Conservation (phyloP, 37 sponge, comb jelly and placozoan species). For the Diacarnus erythraeanus region DNA sequence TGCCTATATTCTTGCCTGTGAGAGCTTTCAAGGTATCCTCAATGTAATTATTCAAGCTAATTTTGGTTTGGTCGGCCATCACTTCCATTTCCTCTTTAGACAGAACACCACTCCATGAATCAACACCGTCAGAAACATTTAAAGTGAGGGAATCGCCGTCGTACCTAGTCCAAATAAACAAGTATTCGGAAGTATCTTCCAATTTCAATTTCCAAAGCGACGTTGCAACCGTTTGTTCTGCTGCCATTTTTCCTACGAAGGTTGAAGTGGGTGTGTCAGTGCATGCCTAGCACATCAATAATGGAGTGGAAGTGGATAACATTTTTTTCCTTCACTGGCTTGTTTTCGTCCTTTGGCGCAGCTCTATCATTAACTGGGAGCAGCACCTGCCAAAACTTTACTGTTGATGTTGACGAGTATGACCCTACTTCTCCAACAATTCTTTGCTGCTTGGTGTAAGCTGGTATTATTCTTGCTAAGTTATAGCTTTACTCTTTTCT, state of each 20-base stretch:
- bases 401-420: slow-evolving; percentile 35
- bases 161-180: slow-evolving; percentile 23
- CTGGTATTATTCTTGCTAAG: too few relatives aligned
- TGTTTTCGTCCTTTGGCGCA: not conserved
- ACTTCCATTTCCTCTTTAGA: not conserved
- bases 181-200: slow-evolving; percentile 19
- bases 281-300: too few relatives aligned
- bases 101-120: slow-evolving; percentile 40
- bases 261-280: too few relatives aligned
- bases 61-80: slow-evolving; percentile 22
- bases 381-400: slow-evolving; percentile 32
- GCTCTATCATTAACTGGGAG: slow-evolving; percentile 6
- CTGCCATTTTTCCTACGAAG: too few relatives aligned
- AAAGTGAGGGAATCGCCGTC: slow-evolving; percentile 17
- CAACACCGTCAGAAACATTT: slow-evolving; percentile 24
- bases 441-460: slow-evolving; percentile 78
- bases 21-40: slow-evolving; percentile 45
- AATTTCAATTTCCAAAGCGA: slow-evolving; percentile 16
- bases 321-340: not conserved
- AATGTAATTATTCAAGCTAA: slow-evolving; percentile 9
- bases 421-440: slow-evolving; percentile 40
- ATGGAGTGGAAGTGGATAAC: too few relatives aligned
- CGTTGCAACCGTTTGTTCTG: too few relatives aligned
- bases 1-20: slow-evolving; percentile 6
- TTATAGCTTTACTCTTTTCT: not conserved